phyloP scores from a whole-genome alignment of 2,797 vertebrate genomes.

The Lemur catta region DNA sequence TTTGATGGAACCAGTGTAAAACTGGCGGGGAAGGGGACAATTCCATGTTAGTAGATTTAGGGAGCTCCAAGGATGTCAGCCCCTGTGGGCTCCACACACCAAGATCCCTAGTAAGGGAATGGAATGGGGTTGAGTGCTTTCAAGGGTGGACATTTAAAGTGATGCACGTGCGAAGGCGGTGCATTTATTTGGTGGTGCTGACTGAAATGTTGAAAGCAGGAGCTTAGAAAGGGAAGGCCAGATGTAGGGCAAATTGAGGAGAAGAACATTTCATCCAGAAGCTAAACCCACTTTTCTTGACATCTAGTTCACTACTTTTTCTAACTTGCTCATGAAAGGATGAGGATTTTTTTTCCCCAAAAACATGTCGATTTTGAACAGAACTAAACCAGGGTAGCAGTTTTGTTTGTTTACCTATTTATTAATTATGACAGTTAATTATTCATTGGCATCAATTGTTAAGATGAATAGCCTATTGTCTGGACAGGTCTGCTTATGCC shows the following conservation, averaged over 20 bases:
- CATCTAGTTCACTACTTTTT: conserved; percentile 8
- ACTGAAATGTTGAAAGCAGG: conserved; percentile 18
- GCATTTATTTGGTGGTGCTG: not conserved
- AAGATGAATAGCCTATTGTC: not conserved
- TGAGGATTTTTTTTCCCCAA: not conserved
- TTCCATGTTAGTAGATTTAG: conserved; percentile 38
- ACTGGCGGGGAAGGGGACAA: conserved; percentile 57
- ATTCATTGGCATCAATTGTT: not conserved
- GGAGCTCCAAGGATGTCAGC: conserved; percentile 43
- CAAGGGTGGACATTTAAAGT: not conserved
- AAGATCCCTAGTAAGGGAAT: conserved; percentile 46
- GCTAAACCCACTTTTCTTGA: conserved; percentile 33
- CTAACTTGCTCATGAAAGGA: not conserved
- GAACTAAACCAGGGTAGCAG: not conserved
- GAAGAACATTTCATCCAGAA: not conserved
- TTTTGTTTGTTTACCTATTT: not conserved
- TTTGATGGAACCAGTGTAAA: conserved; percentile 40
- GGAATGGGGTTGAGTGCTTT: not conserved
- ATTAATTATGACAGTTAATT: not conserved
- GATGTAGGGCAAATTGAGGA: not conserved
- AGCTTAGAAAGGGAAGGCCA: conserved; percentile 33
- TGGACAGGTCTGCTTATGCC: not conserved
- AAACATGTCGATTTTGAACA: conserved; percentile 21
- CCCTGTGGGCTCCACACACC: not conserved
- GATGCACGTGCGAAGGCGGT: not conserved